Base-by-base conservation (phyloP, 2,113 vertebrate genomes). In the Urocynchramus pylzowi region DNA sequence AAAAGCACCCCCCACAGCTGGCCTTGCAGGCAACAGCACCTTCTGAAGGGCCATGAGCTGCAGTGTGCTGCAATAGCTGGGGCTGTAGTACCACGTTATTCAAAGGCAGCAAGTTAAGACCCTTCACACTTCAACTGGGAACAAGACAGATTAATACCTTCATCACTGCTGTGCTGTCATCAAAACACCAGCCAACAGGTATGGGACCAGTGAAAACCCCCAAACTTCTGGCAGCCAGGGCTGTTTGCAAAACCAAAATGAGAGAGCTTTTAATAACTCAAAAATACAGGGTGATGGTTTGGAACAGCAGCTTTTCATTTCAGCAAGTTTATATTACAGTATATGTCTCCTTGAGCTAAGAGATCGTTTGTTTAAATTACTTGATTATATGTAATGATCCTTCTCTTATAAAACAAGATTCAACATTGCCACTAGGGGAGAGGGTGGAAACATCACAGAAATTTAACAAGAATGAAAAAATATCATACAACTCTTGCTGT, bases 331-430 rank as follows among this genome's bases (percentile, higher is more conserved):
- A 35, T 80, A 61, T 52, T 94, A 81, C 8, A 86, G 83, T 50
- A 69, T 64, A 44, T 49, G 56, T 95, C 88, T 96, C 80, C 89
- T 88, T 87, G 60, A 94, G 65, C 86, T 89, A 97, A 91, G 79
- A 96, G 96, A 97, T 95, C 83, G 10, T 97, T 95, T 96, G 95
- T 82, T 92, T 97, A 97, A 97, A 97, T 97, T 98, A 96, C 91
- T 96, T 97, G 95, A 96, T 97, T 97, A 97, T 52, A 93, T 9
- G 22, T 84, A 95, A 95, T 75, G 88, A 92, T 97, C 95, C 96
- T 97, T 97, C 97, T 97, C 89, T 96, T 97, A 91, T 84, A 95
- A 98, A 98, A 97, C 88, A 97, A 96, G 96, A 98, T 97, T 97
- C 97, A 98, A 97, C 95, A 94, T 94, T 96, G 81, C 94, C 97